A percentile compares a stretch with the other conserved stretches of the same genome.
phyloP scores from a whole-genome alignment of 2,888 invertebrate genomes.

The Oeneis ivallda region DNA sequence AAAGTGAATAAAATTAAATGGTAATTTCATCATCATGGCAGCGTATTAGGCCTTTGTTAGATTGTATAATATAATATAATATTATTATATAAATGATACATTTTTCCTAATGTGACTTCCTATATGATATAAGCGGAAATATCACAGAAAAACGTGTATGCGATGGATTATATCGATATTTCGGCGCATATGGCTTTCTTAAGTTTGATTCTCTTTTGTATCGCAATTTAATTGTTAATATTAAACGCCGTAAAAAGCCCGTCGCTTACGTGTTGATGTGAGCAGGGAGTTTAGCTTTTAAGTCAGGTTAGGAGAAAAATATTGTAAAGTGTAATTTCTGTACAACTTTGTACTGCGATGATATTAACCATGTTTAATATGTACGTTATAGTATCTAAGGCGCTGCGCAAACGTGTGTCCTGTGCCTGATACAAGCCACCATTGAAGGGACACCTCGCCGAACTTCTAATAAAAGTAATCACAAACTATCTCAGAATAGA shows the following conservation, averaged over 20 bases:
- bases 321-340: not conserved
- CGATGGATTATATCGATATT: too few species aligned
- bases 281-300: not conserved
- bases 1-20: not conserved
- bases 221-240: too few species aligned
- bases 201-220: too few species aligned
- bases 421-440: too few species aligned
- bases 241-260: not conserved
- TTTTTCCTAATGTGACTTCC: not conserved
- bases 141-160: not conserved
- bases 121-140: not conserved
- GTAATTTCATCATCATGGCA: not conserved
- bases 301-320: not conserved
- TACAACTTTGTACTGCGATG: not conserved
- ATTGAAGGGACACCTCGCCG: too few species aligned
- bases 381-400: too few species aligned
- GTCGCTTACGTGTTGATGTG: not conserved
- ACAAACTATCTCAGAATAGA: too few species aligned
- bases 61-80: not conserved
- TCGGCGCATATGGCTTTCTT: too few species aligned
- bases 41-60: slow-evolving; percentile 15
- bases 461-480: too few species aligned
- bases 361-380: too few species aligned
- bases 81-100: not conserved
- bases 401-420: too few species aligned